Conservation (phyloP, 2,113 vertebrate genomes). For the Otolemur garnettii region DNA sequence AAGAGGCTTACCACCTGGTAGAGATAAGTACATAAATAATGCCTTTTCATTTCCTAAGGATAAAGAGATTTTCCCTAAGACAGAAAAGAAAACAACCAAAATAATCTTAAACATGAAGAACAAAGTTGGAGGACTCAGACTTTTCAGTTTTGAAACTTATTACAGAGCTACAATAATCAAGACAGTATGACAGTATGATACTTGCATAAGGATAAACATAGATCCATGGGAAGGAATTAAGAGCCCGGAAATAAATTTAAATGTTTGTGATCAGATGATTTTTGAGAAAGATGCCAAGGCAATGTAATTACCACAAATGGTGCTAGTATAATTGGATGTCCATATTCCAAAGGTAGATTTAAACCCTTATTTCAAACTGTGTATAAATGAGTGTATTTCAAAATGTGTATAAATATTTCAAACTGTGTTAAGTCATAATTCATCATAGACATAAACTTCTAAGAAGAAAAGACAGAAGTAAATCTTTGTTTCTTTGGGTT, state of each 20-base stretch:
- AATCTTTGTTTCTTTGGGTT: background rate
- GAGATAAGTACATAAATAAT: background rate
- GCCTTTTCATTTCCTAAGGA: background rate
- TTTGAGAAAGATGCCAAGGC: background rate
- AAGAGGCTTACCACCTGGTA: background rate
- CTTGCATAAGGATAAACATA: background rate
- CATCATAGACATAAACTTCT: background rate
- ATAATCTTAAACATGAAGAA: background rate
- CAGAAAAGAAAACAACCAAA: background rate
- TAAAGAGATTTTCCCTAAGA: conserved; percentile 12
- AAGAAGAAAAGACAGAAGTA: background rate
- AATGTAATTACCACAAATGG: background rate
- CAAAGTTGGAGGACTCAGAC: background rate
- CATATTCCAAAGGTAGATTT: background rate
- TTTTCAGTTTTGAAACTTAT: background rate
- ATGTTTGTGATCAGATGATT: background rate
- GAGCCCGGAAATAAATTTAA: background rate
- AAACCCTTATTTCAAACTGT: background rate
- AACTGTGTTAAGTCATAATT: background rate
- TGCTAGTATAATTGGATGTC: background rate
- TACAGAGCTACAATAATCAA: background rate
- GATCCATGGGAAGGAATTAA: background rate
- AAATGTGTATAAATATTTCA: background rate
- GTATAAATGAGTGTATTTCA: background rate
- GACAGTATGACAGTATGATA: background rate